Percentiles rank a stretch among this genome's conserved stretches.
phyloP scores from a whole-genome alignment of 1,140 invertebrate genomes.

The Trissolcus basalis region DNA sequence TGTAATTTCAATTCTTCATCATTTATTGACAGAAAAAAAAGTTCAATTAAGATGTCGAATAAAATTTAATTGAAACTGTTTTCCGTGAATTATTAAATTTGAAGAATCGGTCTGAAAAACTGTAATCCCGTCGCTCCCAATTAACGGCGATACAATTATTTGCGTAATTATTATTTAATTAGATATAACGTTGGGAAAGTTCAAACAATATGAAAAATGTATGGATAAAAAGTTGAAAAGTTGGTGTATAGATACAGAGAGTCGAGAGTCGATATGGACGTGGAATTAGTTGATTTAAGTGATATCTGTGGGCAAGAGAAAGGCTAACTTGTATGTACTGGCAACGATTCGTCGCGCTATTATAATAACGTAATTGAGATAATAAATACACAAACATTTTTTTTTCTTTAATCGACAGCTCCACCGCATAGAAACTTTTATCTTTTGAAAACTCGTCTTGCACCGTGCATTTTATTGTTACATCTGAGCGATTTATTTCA shows the following conservation, averaged over 20 bases:
- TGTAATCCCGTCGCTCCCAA: conserved; percentile 2
- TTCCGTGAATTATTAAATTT: too few relatives aligned
- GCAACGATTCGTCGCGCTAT: conserved; percentile 36
- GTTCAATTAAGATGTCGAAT: too few relatives aligned
- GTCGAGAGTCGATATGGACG: conserved; percentile 12
- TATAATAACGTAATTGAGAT: conserved; percentile 50
- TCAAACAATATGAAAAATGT: conserved; percentile 10
- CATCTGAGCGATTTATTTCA: conserved; percentile 16
- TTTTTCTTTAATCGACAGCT: background rate
- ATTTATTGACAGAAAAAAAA: too few relatives aligned
- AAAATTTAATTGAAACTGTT: too few relatives aligned
- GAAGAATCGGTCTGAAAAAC: too few relatives aligned
- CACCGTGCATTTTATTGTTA: conserved; percentile 5
- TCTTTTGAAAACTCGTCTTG: conserved; percentile 2
- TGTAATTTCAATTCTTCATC: too few relatives aligned
- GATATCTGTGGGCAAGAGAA: conserved; percentile 44
- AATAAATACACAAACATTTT: conserved; percentile 21
- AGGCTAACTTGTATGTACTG: conserved; percentile 27
- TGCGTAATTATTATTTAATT: background rate
- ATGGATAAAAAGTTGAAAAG: too few relatives aligned
- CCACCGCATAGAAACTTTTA: background rate
- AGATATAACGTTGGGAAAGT: conserved; percentile 21
- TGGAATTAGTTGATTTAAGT: conserved; percentile 47
- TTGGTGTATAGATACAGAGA: too few relatives aligned
- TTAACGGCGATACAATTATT: conserved; percentile 22